phyloP scores from a whole-genome alignment of 2,888 invertebrate species.

The Elysia crispata region DNA sequence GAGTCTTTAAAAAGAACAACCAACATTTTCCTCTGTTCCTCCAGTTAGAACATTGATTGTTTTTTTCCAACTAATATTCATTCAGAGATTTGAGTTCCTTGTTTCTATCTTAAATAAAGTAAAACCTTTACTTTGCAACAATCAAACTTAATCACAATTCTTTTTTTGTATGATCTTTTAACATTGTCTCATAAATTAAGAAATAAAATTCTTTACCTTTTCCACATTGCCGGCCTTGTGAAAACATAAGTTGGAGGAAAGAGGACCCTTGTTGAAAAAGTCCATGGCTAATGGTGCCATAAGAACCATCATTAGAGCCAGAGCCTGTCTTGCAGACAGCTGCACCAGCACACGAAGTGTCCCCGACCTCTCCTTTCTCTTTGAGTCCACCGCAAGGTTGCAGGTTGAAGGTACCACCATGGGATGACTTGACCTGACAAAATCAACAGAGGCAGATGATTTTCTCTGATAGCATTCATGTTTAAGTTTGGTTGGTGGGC shows the following conservation, averaged over 20 bases:
- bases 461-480: no score
- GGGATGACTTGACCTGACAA: conserved; percentile 36
- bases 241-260: conserved; percentile 34
- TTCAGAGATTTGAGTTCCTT: no score
- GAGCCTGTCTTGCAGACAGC: conserved; percentile 44
- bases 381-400: conserved; percentile 47
- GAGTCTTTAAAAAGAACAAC: no score
- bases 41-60: no score
- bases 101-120: no score
- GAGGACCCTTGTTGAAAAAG: conserved; percentile 37
- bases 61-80: no score
- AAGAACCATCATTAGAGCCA: conserved; percentile 42
- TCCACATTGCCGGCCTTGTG: conserved; percentile 37
- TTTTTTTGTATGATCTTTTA: no score
- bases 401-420: conserved; percentile 44
- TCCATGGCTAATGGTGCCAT: conserved; percentile 38
- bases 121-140: no score
- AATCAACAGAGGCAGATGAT: neutral
- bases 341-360: conserved; percentile 40
- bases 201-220: conserved; percentile 2
- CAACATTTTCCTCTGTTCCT: no score
- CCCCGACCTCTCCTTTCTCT: conserved; percentile 44
- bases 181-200: neutral
- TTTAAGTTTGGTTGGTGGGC: no score
- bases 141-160: no score